Evolutionary conservation across 2,888 invertebrate species (phyloP).

Genomic region (Xanthostigma xanthostigma): DNA sequence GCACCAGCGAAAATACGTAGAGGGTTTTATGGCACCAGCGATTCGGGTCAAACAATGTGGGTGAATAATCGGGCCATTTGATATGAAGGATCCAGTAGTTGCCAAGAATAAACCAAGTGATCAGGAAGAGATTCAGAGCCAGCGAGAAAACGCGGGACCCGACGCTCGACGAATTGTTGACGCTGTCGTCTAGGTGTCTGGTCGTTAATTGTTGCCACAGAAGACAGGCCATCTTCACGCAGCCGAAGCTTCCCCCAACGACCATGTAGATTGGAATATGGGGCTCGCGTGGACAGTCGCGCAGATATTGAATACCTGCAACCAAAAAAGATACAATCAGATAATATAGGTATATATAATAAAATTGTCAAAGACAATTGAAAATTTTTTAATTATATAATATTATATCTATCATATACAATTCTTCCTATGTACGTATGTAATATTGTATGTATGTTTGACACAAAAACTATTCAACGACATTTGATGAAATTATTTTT

Average conservation of each 20-base stretch:
- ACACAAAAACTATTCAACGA: too few relatives aligned
- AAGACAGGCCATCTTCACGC: conserved; percentile 52
- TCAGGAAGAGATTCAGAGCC: conserved; percentile 50
- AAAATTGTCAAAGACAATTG: too few relatives aligned
- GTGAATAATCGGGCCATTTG: conserved; percentile 61
- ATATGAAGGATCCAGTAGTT: conserved; percentile 67
- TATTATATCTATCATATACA: too few relatives aligned
- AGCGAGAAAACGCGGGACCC: conserved; percentile 48
- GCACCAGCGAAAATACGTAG: conserved; percentile 61
- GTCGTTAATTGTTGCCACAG: conserved; percentile 50
- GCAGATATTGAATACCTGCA: conserved; percentile 64
- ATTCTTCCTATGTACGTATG: too few relatives aligned
- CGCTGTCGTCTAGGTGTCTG: conserved; percentile 28
- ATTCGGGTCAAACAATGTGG: conserved; percentile 58
- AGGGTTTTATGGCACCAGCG: conserved; percentile 66
- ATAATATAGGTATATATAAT: too few relatives aligned
- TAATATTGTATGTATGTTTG: too few relatives aligned
- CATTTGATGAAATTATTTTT: too few relatives aligned
- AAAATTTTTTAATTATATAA: too few relatives aligned
- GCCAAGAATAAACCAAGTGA: conserved; percentile 62
- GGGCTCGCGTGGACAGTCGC: conserved; percentile 64
- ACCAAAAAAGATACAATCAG: conserved; percentile 12
- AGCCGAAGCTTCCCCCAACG: conserved; percentile 64
- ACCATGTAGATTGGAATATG: conserved; percentile 70
- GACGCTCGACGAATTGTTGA: conserved; percentile 29